These are phyloP conservation scores for Smittia sp. DNA, from an alignment of 2,888 invertebrate species.

Conservation along the genomic window DNA sequence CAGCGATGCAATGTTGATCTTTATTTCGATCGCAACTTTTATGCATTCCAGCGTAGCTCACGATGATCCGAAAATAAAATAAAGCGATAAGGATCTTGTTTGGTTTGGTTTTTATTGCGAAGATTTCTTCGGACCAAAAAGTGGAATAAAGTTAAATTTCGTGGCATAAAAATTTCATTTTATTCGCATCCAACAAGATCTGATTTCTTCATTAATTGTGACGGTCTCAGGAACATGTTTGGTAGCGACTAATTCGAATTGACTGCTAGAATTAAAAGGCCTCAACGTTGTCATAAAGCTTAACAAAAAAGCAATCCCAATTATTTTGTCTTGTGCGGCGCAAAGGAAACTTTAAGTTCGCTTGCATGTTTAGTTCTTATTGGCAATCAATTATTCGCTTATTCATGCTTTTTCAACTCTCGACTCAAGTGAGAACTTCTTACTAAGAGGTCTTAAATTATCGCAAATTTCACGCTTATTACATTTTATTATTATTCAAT, in stretches of 20 bases:
- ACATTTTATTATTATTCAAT: slow-evolving; percentile 40
- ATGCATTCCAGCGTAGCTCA: not conserved
- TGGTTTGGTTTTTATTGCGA: slow-evolving; percentile 9
- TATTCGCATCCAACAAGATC: slow-evolving; percentile 6
- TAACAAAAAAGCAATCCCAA: too few relatives aligned
- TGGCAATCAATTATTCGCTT: slow-evolving; percentile 35
- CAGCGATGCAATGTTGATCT: slow-evolving; percentile 3
- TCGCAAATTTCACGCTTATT: slow-evolving; percentile 41
- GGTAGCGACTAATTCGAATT: slow-evolving; percentile 24
- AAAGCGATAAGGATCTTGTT: slow-evolving; percentile 27
- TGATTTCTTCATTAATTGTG: slow-evolving; percentile 21
- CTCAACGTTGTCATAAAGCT: too few relatives aligned
- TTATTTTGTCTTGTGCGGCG: too few relatives aligned
- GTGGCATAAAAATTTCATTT: slow-evolving; percentile 10
- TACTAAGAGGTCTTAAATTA: slow-evolving; percentile 30
- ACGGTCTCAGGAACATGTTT: not conserved
- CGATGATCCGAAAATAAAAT: slow-evolving; percentile 1
- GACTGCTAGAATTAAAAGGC: too few relatives aligned
- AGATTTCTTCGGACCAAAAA: not conserved
- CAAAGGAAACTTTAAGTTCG: not conserved
- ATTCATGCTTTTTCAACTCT: slow-evolving; percentile 26
- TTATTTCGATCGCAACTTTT: not conserved
- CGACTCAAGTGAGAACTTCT: not conserved
- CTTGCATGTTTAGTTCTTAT: slow-evolving; percentile 28
- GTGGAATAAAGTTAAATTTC: not conserved